These are phyloP conservation scores for Cryptops parisi DNA, from an alignment of 2,888 invertebrate genomes.

Conservation along the genomic window DNA sequence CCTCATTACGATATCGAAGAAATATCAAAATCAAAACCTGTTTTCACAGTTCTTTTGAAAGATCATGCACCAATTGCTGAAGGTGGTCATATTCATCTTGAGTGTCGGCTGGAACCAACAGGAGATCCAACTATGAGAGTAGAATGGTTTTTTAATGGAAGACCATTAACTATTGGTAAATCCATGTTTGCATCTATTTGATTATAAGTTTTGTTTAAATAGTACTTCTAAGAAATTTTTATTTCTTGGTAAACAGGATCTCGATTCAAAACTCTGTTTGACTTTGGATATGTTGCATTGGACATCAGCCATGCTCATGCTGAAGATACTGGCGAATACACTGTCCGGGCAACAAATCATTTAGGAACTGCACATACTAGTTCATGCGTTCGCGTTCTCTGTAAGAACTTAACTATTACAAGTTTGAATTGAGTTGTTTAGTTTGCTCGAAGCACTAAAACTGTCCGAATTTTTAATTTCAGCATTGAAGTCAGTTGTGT, in stretches of 20 bases:
- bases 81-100: slow-evolving; percentile 78
- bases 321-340: slow-evolving; percentile 92
- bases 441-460: background rate
- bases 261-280: slow-evolving; percentile 85
- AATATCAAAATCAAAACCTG: slow-evolving; percentile 85
- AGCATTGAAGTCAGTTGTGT: slow-evolving; percentile 40
- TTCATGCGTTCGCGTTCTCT: slow-evolving; percentile 59
- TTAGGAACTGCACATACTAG: slow-evolving; percentile 84
- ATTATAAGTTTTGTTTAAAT: no score
- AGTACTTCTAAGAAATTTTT: background rate
- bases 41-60: slow-evolving; percentile 75
- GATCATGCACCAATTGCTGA: slow-evolving; percentile 73
- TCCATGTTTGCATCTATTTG: no score
- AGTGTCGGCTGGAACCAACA: slow-evolving; percentile 85
- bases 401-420: slow-evolving; percentile 1
- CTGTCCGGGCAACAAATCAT: slow-evolving; percentile 81
- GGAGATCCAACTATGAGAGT: slow-evolving; percentile 92
- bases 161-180: slow-evolving; percentile 52
- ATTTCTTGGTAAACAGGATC: slow-evolving; percentile 38
- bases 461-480: background rate
- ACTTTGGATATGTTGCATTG: slow-evolving; percentile 92
- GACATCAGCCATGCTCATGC: slow-evolving; percentile 88
- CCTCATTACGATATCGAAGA: slow-evolving; percentile 82
- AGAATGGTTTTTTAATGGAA: slow-evolving; percentile 89
- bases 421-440: background rate